Evolutionary conservation across 2,113 vertebrate species (phyloP), one percentile per base, ranked within the genome.

Genomic region (Hiodon alosoides): DNA sequence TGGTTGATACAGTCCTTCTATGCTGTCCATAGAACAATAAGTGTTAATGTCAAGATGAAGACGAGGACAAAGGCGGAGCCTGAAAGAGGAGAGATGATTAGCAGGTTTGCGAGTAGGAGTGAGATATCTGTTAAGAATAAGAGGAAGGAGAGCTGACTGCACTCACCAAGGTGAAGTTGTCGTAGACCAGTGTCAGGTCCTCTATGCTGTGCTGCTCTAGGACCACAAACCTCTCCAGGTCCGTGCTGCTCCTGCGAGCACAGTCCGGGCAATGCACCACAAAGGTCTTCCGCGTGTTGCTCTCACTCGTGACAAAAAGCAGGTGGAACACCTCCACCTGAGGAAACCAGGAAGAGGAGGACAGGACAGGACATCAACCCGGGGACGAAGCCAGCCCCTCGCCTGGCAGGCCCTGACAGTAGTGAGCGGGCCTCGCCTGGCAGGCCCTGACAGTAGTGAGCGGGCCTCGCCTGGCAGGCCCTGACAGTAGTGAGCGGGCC

Each of bases 161-260:
- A 94, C 96, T 96, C 90, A 98, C 97, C 86, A 99, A 94, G 88
- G 95, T 97, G 95, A 99, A 99, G 87, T 96, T 94, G 91, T 99
- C 97, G 83, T 98, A 99, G 85, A 98, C 91, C 88, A 97, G 95
- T 93, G 95, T 94, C 82, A 99, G 92, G 88, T 99, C 95, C 83
- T 98, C 97, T 90, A 96, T 94, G 91, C 93, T 93, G 91, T 98
- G 94, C 92, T 98, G 96, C 89, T 99, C 96, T 91, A 99, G 93
- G 91, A 98, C 95, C 90, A 98, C 96, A 82, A 99, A 98, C 89
- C 93, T 94, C 82, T 98, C 95, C 88, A 98, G 92, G 76, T 94
- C 91, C 84, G 91, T 91, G 77, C 91, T 95, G 90, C 91, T 95
- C 91, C 98, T 98, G 76, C 96, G 87, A 80, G 97, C 96, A 83